Conservation (phyloP, 92 coral and sea anemone genomes). For the Meandrina meandrites region DNA sequence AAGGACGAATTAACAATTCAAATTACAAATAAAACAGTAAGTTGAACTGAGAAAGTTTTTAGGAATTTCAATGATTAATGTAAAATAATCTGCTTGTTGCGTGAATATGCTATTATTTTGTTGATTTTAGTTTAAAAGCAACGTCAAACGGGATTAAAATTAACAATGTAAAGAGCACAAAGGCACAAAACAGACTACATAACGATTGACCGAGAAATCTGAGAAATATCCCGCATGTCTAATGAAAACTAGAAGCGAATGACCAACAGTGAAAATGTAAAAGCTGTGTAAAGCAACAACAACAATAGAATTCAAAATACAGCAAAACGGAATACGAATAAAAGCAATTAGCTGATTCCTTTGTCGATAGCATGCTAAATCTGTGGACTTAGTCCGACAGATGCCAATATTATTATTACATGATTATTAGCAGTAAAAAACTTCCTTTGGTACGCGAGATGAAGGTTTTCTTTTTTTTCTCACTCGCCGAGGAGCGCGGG, state of each 20-base stretch:
- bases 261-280: not conserved
- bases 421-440: too few species aligned
- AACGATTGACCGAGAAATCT: not conserved
- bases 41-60: not conserved
- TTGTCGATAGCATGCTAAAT: too few species aligned
- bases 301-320: not conserved
- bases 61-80: not conserved
- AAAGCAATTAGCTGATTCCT: not conserved
- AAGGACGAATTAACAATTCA: not conserved
- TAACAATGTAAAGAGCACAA: not conserved
- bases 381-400: too few species aligned
- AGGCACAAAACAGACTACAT: not conserved
- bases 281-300: not conserved
- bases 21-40: not conserved
- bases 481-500: not conserved
- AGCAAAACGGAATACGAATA: not conserved
- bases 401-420: too few species aligned
- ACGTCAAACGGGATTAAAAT: not conserved
- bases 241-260: not conserved
- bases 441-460: not conserved
- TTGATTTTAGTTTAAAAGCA: not conserved
- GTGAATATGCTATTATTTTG: not conserved
- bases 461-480: not conserved
- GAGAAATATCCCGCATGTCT: not conserved
- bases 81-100: not conserved